Evolutionary conservation across 2,113 vertebrate genomes (phyloP).

Genomic region (Empidonax traillii): DNA sequence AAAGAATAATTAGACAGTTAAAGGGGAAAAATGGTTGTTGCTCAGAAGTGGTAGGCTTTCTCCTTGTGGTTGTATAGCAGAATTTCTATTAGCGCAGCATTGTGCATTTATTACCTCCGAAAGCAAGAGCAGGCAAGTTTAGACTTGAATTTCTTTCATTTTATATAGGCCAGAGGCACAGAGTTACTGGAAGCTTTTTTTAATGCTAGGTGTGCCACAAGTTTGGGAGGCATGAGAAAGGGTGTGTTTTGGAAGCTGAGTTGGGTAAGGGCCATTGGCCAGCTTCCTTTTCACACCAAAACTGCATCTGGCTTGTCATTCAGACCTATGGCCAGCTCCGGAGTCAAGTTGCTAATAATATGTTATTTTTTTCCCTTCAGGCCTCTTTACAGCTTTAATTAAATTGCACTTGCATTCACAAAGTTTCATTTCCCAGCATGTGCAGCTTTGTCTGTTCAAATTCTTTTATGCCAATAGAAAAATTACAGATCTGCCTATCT

Average conservation of each 20-base stretch:
- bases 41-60: slow-evolving; percentile 9
- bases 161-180: slow-evolving; percentile 14
- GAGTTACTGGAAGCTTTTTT: slow-evolving; percentile 46
- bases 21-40: not conserved
- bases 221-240: slow-evolving; percentile 32
- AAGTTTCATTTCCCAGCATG: not conserved
- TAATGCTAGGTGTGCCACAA: not conserved
- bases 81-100: not conserved
- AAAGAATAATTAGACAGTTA: not conserved
- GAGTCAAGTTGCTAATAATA: slow-evolving; percentile 28
- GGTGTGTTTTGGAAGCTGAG: slow-evolving; percentile 12
- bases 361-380: slow-evolving; percentile 36
- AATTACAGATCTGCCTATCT: not conserved
- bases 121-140: slow-evolving; percentile 9
- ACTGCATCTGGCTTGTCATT: not conserved
- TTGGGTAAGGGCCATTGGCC: not conserved
- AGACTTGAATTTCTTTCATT: slow-evolving; percentile 45
- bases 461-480: not conserved
- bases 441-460: slow-evolving; percentile 1
- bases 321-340: not conserved
- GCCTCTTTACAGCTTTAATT: slow-evolving; percentile 38
- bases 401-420: not conserved
- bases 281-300: slow-evolving; percentile 43
- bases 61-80: not conserved
- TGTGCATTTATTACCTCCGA: not conserved